Percentiles rank a stretch among this genome's conserved stretches.
Evolutionary conservation across 2,888 invertebrate genomes (phyloP).

Genomic region (Danaus chrysippus): DNA sequence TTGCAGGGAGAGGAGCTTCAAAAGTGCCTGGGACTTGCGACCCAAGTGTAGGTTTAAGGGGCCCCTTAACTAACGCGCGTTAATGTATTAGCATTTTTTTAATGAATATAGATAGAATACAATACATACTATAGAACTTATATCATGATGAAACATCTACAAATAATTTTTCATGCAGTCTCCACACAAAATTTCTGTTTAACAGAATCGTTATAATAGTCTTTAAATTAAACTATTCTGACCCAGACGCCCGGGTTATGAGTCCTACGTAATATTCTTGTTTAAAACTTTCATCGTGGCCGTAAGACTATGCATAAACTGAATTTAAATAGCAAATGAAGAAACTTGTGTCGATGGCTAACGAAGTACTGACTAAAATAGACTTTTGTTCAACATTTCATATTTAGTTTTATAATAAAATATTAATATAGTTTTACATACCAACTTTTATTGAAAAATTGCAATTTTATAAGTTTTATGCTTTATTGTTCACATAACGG

Average conservation of each 20-base stretch:
- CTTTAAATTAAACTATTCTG: conserved; percentile 8
- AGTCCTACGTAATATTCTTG: conserved; percentile 8
- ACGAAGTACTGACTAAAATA: not conserved
- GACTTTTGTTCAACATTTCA: conserved; percentile 2
- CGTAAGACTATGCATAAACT: conserved; percentile 12
- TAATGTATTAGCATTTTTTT: no score
- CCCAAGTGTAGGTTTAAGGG: no score
- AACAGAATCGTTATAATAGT: conserved; percentile 1
- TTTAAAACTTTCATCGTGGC: conserved; percentile 12
- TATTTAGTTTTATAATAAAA: no score
- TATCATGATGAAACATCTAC: not conserved
- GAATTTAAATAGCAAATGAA: conserved; percentile 14
- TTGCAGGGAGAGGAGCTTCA: no score
- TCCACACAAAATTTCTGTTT: not conserved
- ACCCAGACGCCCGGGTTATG: conserved; percentile 4
- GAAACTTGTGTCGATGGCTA: not conserved
- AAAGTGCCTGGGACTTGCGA: no score
- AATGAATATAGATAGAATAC: no score
- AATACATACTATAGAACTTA: no score
- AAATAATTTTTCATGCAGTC: not conserved
- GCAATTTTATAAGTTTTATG: not conserved
- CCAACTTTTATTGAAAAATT: no score
- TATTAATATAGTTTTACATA: no score
- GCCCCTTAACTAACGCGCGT: no score
- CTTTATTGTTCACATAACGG: not conserved